These are phyloP conservation scores for Parambassis ranga DNA, from an alignment of 2,797 vertebrate genomes.

Conservation along the genomic window DNA sequence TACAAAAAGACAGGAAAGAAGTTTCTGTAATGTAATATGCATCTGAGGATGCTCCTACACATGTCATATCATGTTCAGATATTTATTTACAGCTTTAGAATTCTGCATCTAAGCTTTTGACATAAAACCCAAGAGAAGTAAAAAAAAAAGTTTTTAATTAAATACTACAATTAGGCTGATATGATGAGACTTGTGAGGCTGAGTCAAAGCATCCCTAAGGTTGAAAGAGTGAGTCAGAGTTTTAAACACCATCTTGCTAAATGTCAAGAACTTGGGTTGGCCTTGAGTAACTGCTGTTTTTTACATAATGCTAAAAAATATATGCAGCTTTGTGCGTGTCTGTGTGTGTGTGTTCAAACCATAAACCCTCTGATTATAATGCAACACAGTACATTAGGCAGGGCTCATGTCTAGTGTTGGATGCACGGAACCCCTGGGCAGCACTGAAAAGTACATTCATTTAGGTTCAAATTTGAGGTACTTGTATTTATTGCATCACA, in stretches of 20 bases:
- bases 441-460: too few species aligned
- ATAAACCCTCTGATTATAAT: not conserved
- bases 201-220: constrained; percentile 39
- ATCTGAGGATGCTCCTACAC: too few species aligned
- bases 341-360: not conserved
- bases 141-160: not conserved
- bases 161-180: constrained; percentile 32
- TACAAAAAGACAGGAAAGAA: not conserved
- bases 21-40: not conserved
- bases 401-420: not conserved
- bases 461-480: too few species aligned
- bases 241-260: constrained; percentile 41
- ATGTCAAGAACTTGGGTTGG: constrained; percentile 46
- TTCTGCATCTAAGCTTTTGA: not conserved
- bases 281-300: constrained; percentile 9
- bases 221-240: constrained; percentile 40
- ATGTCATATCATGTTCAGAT: not conserved
- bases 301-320: constrained; percentile 4
- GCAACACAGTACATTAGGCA: not conserved
- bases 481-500: too few species aligned
- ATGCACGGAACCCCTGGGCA: not conserved
- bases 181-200: constrained; percentile 34
- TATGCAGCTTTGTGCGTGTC: not conserved
- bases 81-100: constrained; percentile 6
- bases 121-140: not conserved